Evolutionary conservation across 1,140 invertebrate genomes (phyloP), one percentile per base, ranked within the genome.

Genomic region (Diuraphis noxia): DNA sequence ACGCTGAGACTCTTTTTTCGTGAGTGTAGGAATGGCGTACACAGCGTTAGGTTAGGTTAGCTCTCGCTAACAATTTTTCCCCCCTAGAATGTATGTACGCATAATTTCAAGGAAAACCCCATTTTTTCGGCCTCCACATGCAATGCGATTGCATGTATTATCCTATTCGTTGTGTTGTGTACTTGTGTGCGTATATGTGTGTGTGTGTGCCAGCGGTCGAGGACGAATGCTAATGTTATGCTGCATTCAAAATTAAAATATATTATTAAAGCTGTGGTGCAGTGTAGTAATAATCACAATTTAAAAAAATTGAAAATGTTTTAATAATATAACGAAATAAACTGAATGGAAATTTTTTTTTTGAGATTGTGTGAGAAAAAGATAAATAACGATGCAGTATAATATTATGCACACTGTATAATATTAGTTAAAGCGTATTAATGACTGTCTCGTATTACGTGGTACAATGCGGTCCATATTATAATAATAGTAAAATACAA

Each of bases 101-200:
- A 89, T 89, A 89, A 89, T 79, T 89, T 89, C 88, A 89, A 89
- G 88, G 88, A 72, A 79, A 89, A 89, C 56, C n/a, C 56, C 56
- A 88, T 89, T 34, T 89, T 77, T 77, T 77, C 38, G 63, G 19
- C 63, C 88, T 72, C 88, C 88, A 89, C 56, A 8, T 77, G 36
- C 36, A 79, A 79, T 41, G 38, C 21, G 56, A 89, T 89, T 79
- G 63, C 63, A 79, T 34, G 36, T n/a, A 41, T 63, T 72, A 41
- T 30, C 13, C n/a, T 79, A 79, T 40, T 72, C 52, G 30, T 49
- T 17, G 56, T 41, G 25, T 63, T 89, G 36, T 34, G 46, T 34
- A 13, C 34, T 3, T 41, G 46, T 86, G n/a, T 34, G n/a, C 63
- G n/a, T n/a, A n/a, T 36, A 72, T 89, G 36, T 34, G 46, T 34